Percentiles rank a stretch among this genome's conserved stretches.
phyloP scores from a whole-genome alignment of 2,888 invertebrate genomes.

The Julus scanicus region DNA sequence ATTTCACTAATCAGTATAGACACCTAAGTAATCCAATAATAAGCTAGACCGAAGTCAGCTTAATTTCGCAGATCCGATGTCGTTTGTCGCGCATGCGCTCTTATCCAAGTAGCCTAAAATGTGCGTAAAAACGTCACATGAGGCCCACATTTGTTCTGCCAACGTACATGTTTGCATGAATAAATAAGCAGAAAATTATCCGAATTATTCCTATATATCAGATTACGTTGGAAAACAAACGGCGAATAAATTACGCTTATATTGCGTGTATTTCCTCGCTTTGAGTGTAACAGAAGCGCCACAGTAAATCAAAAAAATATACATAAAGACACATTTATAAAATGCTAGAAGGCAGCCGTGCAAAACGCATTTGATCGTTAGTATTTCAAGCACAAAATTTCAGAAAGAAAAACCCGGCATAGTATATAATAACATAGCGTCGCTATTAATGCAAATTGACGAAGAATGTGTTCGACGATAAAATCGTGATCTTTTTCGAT shows the following conservation, averaged over 20 bases:
- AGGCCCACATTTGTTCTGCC: not conserved
- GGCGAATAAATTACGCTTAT: not conserved
- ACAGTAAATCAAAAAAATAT: constrained; percentile 1
- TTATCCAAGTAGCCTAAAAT: not conserved
- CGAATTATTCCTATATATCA: not conserved
- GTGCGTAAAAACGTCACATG: not conserved
- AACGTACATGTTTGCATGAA: not conserved
- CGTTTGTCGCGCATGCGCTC: not conserved
- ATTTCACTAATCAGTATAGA: not conserved
- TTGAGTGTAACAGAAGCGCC: not conserved
- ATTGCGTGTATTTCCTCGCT: not conserved
- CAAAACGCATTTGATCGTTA: constrained; percentile 3
- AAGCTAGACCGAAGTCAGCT: too few species aligned
- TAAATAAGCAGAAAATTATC: constrained; percentile 34
- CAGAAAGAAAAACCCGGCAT: not conserved
- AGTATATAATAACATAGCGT: constrained; percentile 17
- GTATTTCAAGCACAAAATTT: constrained; percentile 36
- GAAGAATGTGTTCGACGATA: constrained; percentile 37
- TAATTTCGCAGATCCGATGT: not conserved
- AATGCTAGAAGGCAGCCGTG: not conserved
- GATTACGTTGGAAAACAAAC: constrained; percentile 10
- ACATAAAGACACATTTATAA: not conserved
- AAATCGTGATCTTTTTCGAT: constrained; percentile 43
- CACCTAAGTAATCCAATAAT: not conserved
- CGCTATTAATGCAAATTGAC: constrained; percentile 32